Base-by-base conservation (phyloP, 2,797 vertebrate species). In the Melanotaenia trifasciata region DNA sequence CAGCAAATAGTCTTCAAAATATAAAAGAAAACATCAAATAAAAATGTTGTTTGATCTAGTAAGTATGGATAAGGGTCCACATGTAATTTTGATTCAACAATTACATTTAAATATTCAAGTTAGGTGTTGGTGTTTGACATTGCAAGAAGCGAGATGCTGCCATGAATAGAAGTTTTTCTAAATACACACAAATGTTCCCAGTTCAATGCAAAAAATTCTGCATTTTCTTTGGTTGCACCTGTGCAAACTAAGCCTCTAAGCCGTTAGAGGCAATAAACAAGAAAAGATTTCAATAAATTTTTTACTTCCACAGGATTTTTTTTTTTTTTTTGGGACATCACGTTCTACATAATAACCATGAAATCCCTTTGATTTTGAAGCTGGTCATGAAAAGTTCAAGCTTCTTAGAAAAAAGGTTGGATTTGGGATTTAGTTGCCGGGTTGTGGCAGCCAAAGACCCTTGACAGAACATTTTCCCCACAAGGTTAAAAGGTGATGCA, bases 311-410 rank as follows among this genome's bases (percentile, higher is more conserved):
- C 70, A 3, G 9, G 78, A 30, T 84, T 64, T 61, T 58, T 26
- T n/a, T 43, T 61, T 63, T 84, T 59, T 62, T 58, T 87, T 90
- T 24, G 88, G 79, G 78, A 88, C 84, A 51, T 91, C 91, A 93
- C 90, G 89, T 94, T 93, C 89, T 57, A 74, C 76, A 70, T 40
- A 79, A 92, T 85, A 81, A 75, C 87, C 91, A 30, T 94, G 93
- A 95, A 95, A 95, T 95, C 74, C 30, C 78, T 90, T 87, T 86
- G 90, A 90, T 92, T 90, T 93, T 61, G 78, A 84, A 79, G 81
- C 87, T 92, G 92, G 94, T 93, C 93, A 90, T n/a, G 72, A 60
- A 89, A 87, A 93, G 94, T 94, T 94, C 92, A 94, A 72, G 67
- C 76, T 86, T 84, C 72, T 79, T 71, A 82, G 69, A 81, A 58